phyloP scores from a whole-genome alignment of 1,140 invertebrate genomes.

The Rhysida immarginata region DNA sequence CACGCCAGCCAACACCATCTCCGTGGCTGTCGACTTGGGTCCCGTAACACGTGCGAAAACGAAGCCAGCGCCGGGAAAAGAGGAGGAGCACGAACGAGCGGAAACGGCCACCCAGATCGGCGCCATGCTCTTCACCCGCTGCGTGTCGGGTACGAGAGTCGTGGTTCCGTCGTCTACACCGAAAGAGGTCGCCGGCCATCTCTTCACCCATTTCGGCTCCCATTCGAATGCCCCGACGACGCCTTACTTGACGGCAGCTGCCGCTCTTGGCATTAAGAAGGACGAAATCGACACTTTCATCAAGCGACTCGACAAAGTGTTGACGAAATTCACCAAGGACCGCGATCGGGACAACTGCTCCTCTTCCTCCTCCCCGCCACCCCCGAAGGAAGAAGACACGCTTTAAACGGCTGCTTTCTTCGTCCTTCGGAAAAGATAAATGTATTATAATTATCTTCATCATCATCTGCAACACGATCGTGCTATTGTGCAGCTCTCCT shows the following conservation, averaged over 20 bases:
- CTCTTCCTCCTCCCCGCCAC: no score
- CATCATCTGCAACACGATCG: no score
- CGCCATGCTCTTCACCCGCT: constrained; percentile 53
- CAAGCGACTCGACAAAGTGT: constrained; percentile 41
- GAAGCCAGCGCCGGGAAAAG: no score
- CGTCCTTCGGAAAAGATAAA: no score
- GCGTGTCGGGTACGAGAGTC: constrained; percentile 47
- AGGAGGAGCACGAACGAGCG: no score
- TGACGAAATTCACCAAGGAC: no score
- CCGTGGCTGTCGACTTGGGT: constrained; percentile 40
- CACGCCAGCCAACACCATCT: constrained; percentile 55
- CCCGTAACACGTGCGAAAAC: not conserved
- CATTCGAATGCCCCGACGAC: constrained; percentile 44
- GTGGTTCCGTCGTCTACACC: constrained; percentile 38
- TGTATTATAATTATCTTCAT: no score
- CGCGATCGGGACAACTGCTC: no score
- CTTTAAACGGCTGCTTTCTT: no score
- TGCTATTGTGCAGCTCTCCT: no score
- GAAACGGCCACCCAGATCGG: constrained; percentile 47
- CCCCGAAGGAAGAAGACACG: no score
- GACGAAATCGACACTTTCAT: constrained; percentile 49
- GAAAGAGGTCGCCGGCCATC: constrained; percentile 38
- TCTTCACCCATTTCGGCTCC: constrained; percentile 46
- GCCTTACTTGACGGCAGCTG: constrained; percentile 53
- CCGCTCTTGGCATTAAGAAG: constrained; percentile 49